Conservation (phyloP, 2,113 vertebrate species). For the Eubucco bourcierii region DNA sequence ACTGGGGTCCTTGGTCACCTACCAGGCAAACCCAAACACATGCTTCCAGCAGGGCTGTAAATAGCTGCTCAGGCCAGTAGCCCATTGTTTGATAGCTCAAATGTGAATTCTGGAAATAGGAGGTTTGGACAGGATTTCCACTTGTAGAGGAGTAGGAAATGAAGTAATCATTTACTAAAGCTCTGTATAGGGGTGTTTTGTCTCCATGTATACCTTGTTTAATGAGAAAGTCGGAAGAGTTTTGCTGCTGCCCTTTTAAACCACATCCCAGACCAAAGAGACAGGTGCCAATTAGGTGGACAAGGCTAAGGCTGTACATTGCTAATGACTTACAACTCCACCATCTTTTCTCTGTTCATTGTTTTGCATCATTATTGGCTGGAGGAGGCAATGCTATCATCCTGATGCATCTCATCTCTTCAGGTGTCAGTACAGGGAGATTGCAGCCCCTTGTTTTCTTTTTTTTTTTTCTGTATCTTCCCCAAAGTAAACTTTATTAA, state of each 20-base stretch:
- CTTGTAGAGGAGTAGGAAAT: conserved; percentile 73
- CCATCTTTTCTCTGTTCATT: neutral
- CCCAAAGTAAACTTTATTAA: neutral
- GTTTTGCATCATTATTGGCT: neutral
- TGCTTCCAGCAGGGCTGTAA: conserved; percentile 37
- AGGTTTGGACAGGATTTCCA: conserved; percentile 67
- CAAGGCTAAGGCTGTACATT: neutral
- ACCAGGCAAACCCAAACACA: conserved; percentile 8
- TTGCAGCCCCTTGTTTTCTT: neutral
- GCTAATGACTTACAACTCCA: neutral
- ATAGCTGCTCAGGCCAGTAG: conserved; percentile 39
- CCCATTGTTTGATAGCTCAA: conserved; percentile 59
- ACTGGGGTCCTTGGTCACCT: neutral
- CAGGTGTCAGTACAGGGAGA: neutral
- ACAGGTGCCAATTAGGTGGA: neutral
- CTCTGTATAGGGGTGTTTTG: conserved; percentile 63
- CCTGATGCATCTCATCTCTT: neutral
- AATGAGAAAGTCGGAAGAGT: neutral
- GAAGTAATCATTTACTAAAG: conserved; percentile 71
- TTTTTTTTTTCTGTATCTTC: neutral
- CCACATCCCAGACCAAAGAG: neutral
- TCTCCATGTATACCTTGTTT: conserved; percentile 52
- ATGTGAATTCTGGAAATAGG: conserved; percentile 56
- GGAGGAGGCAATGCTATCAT: neutral
- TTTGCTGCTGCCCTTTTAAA: neutral